Evolutionary conservation across 2,888 invertebrate species (phyloP).

Genomic region (Melinopterus prodromus): DNA sequence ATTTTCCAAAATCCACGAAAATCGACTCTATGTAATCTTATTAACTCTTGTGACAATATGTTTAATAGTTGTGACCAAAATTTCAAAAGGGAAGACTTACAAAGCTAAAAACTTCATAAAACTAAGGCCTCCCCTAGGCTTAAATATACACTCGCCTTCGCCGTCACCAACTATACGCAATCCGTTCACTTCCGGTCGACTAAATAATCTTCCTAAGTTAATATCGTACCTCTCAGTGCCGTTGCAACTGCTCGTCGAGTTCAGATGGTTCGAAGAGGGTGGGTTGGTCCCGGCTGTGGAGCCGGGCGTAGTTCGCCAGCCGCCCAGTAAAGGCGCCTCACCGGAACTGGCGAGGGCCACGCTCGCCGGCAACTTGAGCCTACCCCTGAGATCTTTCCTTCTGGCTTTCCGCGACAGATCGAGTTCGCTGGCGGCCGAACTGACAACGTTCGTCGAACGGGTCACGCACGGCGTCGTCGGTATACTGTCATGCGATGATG

Average conservation of each 20-base stretch:
- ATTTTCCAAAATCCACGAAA: too few relatives aligned
- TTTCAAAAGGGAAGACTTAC: too few relatives aligned
- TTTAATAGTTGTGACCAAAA: too few relatives aligned
- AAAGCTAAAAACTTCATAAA: too few relatives aligned
- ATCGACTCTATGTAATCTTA: too few relatives aligned
- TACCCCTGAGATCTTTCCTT: constrained; percentile 68
- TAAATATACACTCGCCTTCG: too few relatives aligned
- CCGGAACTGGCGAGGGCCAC: constrained; percentile 74
- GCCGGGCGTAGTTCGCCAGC: constrained; percentile 67
- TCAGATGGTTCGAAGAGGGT: constrained; percentile 68
- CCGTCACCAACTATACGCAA: too few relatives aligned
- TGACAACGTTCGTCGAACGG: constrained; percentile 65
- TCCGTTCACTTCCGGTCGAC: neutral
- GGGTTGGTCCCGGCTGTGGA: constrained; percentile 65
- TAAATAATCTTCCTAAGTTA: neutral
- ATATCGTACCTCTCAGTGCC: constrained; percentile 70
- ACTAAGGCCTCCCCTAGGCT: too few relatives aligned
- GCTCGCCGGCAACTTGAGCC: constrained; percentile 69
- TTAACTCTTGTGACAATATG: too few relatives aligned
- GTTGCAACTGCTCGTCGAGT: constrained; percentile 70
- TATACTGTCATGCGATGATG: constrained; percentile 78
- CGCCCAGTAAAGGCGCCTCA: constrained; percentile 77
- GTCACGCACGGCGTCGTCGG: constrained; percentile 67
- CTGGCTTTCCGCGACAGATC: constrained; percentile 78
- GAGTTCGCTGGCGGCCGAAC: constrained; percentile 76